phyloP scores from a whole-genome alignment of 1,140 invertebrate genomes.

The Zophobas morio region DNA sequence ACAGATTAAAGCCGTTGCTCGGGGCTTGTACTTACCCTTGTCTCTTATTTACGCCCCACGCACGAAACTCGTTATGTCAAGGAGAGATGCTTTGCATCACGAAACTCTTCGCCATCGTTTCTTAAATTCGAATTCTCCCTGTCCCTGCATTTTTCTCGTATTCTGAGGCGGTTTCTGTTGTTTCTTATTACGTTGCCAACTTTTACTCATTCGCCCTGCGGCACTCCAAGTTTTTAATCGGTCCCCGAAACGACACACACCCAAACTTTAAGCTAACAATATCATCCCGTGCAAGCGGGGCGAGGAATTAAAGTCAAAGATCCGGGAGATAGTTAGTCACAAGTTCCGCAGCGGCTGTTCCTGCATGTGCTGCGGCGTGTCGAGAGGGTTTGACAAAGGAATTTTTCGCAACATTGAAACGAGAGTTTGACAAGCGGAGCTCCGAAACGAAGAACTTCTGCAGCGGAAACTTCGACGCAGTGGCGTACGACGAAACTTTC shows the following conservation, averaged over 20 bases:
- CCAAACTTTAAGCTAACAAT: slow-evolving; percentile 14
- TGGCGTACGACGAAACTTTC: too few species aligned
- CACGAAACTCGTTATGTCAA: slow-evolving; percentile 55
- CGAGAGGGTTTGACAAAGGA: background rate
- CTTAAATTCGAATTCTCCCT: slow-evolving; percentile 33
- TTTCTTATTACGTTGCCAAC: slow-evolving; percentile 34
- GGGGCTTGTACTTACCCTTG: slow-evolving; percentile 49
- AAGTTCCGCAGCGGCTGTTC: too few species aligned
- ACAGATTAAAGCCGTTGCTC: slow-evolving; percentile 51
- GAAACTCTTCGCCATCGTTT: slow-evolving; percentile 39
- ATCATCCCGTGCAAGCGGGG: background rate
- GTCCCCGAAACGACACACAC: slow-evolving; percentile 5
- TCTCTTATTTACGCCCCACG: slow-evolving; percentile 55
- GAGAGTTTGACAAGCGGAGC: background rate
- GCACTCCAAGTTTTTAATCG: slow-evolving; percentile 30
- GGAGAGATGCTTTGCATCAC: slow-evolving; percentile 49
- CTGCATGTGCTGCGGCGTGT: too few species aligned
- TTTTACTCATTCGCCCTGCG: slow-evolving; percentile 7
- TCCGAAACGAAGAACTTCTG: slow-evolving; percentile 13
- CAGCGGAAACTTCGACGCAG: background rate
- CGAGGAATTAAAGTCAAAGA: background rate
- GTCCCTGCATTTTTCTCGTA: slow-evolving; percentile 37
- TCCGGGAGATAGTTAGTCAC: background rate
- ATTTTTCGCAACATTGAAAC: too few species aligned
- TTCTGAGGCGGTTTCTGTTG: slow-evolving; percentile 20